These are phyloP conservation scores for Acrossocheilus wenchowensis DNA, from an alignment of 2,797 vertebrate genomes.

Conservation along the genomic window DNA sequence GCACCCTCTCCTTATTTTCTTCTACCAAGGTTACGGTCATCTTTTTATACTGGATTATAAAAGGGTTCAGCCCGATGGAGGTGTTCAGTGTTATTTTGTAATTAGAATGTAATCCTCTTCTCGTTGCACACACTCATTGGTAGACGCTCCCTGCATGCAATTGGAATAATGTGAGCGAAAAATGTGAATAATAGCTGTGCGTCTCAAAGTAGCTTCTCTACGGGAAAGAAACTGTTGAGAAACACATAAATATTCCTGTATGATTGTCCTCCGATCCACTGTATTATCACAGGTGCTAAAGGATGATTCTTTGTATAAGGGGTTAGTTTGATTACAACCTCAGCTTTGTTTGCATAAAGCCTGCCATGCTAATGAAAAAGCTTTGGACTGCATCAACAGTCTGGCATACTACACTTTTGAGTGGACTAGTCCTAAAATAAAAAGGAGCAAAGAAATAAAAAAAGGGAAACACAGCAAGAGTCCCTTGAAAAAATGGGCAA, in stretches of 20 bases:
- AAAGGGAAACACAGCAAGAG: slow-evolving; percentile 31
- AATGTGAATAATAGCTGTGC: slow-evolving; percentile 40
- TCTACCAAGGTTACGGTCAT: slow-evolving; percentile 39
- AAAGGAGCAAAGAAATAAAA: slow-evolving; percentile 33
- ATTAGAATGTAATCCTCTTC: slow-evolving; percentile 48
- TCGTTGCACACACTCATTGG: slow-evolving; percentile 46
- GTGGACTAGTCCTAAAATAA: slow-evolving; percentile 2
- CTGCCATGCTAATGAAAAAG: slow-evolving; percentile 30
- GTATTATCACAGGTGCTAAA: slow-evolving; percentile 37
- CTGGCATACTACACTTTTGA: slow-evolving; percentile 16
- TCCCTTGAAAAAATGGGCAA: not conserved
- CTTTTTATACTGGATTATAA: slow-evolving; percentile 44
- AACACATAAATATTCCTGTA: slow-evolving; percentile 31
- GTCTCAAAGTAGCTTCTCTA: slow-evolving; percentile 42
- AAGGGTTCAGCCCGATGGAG: slow-evolving; percentile 45
- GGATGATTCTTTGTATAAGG: not conserved
- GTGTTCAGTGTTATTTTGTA: slow-evolving; percentile 53
- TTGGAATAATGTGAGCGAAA: slow-evolving; percentile 51
- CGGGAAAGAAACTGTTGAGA: slow-evolving; percentile 22
- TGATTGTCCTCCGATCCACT: slow-evolving; percentile 15
- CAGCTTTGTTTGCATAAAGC: slow-evolving; percentile 25
- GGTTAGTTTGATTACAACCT: slow-evolving; percentile 44
- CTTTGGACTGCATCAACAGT: slow-evolving; percentile 1
- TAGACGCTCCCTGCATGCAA: slow-evolving; percentile 33
- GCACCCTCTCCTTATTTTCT: slow-evolving; percentile 28